Conservation (phyloP, 1,140 invertebrate species). For the Drosophila truncata region DNA sequence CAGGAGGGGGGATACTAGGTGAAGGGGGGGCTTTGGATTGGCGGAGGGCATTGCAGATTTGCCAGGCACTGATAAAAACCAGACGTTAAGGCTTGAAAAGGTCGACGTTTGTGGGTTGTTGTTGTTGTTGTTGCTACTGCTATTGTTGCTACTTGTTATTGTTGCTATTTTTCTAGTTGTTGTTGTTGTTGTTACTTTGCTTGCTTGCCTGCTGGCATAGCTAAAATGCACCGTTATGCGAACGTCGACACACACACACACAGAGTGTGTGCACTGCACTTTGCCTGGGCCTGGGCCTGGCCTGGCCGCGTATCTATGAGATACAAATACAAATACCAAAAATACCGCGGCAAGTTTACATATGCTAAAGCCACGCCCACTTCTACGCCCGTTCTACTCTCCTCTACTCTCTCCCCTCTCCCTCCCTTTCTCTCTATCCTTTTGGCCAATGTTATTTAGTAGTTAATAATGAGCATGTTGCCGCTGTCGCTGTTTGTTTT, state of each 20-base stretch:
- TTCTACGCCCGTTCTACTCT: too few relatives aligned
- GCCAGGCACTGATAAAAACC: conserved; percentile 75
- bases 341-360: conserved; percentile 55
- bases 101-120: conserved; percentile 53
- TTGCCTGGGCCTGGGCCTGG: conserved; percentile 1
- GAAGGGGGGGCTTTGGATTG: not conserved
- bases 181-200: conserved; percentile 17
- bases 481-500: conserved; percentile 76
- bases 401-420: too few relatives aligned
- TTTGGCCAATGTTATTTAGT: conserved; percentile 79
- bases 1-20: not conserved
- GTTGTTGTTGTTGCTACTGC: conserved; percentile 10
- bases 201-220: conserved; percentile 52
- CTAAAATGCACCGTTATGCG: conserved; percentile 78
- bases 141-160: conserved; percentile 8
- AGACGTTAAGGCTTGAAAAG: conserved; percentile 76
- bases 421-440: conserved; percentile 1
- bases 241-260: not conserved
- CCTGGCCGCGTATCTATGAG: conserved; percentile 69
- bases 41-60: conserved; percentile 59
- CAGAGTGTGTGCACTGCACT: conserved; percentile 15
- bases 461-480: conserved; percentile 84
- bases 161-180: conserved; percentile 3
- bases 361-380: conserved; percentile 49
- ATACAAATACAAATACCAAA: conserved; percentile 66